Conservation (phyloP, 2,797 vertebrate genomes). For the Emys orbicularis region DNA sequence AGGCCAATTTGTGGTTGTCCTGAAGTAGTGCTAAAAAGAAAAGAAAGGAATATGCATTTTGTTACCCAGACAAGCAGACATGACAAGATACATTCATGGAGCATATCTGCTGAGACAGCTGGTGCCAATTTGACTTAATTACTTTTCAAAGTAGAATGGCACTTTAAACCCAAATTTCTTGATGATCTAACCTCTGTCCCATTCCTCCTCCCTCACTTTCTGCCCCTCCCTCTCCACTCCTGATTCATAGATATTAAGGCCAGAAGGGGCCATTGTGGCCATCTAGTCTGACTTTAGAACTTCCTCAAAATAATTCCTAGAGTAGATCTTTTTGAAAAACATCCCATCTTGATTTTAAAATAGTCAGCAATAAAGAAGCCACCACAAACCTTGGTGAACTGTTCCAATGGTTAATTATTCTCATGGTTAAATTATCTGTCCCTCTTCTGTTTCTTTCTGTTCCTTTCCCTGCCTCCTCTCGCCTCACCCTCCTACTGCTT, state of each 20-base stretch:
- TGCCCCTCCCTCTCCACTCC: neutral
- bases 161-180: neutral
- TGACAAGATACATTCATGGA: neutral
- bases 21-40: neutral
- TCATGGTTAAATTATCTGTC: neutral
- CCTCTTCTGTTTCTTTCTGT: conserved; percentile 2
- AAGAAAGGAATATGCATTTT: neutral
- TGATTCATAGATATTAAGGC: neutral
- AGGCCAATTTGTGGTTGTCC: neutral
- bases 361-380: neutral
- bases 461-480: too few relatives aligned
- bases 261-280: neutral
- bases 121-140: neutral
- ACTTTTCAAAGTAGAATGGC: neutral
- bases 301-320: neutral
- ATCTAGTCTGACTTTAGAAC: neutral
- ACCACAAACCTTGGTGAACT: neutral
- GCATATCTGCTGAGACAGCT: neutral
- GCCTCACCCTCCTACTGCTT: neutral
- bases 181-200: neutral
- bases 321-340: neutral
- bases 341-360: neutral
- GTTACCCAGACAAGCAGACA: neutral
- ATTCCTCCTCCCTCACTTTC: neutral
- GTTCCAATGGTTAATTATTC: neutral